Evolutionary conservation across 2,888 invertebrate species (phyloP), one percentile per base, ranked within the genome.

Genomic region (Tortrix viridana): DNA sequence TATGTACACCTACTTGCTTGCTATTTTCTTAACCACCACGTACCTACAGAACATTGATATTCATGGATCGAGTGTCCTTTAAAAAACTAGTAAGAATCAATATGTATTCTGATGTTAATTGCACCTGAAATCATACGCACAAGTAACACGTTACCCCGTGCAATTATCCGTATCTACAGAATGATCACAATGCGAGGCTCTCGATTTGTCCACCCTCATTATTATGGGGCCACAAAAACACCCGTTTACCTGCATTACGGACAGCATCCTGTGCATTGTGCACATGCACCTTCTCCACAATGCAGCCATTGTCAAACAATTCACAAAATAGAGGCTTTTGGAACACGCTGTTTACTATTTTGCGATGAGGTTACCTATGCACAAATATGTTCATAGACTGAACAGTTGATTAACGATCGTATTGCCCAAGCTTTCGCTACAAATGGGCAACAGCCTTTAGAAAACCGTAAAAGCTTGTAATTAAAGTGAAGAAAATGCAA

Each of bases 201-300:
- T 63, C 66, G 46, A 68, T 70, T 71, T 71, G 72, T 71, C 67
- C 65, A 60, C 67, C 63, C 57, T 53, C 57, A 14, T 59, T 49
- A 72, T 69, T 71, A 70, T 69, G 66, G 67, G 67, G 61, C 75
- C 76, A 80, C 80, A 79, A 81, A 80, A 81, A 78, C 73, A 68
- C 53, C 67, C 70, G 70, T 71, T 74, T 81, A 79, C 79, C 78
- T 81, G 79, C 68, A 65, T 64, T 73, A 72, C 73, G 72, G 73
- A 71, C 65, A 66, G 71, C 77, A 81, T 86, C 85, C 85, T 82
- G 83, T 81, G 73, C 68, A 74, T 84, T 82, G 80, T 82, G 67
- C 55, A 49, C 46, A 55, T 49, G 63, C 50, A 57, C 62, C 48
- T 55, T 47, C 55, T 48, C 41, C n/a, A 62, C 61, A 62, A 63